Evolutionary conservation across 2,113 vertebrate species (phyloP).

Genomic region (Paradisaea rubra): DNA sequence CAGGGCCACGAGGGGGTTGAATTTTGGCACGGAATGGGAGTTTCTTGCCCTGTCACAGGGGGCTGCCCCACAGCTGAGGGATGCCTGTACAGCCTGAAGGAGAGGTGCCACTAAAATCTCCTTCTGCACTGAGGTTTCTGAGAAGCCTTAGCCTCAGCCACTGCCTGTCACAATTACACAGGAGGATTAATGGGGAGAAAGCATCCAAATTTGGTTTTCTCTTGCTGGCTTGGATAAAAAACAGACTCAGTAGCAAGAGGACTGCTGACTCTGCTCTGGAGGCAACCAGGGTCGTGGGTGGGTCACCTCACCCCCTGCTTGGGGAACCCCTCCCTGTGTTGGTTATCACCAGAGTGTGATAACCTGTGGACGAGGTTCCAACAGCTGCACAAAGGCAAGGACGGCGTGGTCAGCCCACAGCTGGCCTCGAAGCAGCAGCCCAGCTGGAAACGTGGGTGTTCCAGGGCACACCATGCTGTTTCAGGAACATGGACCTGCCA

Average conservation of each 20-base stretch:
- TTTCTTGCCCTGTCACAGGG: accelerated
- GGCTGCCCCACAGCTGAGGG: background rate
- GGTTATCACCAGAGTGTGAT: background rate
- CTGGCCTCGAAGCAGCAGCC: background rate
- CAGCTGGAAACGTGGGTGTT: background rate
- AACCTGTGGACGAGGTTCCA: background rate
- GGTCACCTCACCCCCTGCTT: background rate
- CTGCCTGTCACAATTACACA: background rate
- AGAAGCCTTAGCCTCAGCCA: background rate
- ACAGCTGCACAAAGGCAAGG: background rate
- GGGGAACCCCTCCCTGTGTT: accelerated
- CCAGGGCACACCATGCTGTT: background rate
- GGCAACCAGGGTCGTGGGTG: background rate
- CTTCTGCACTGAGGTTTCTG: background rate
- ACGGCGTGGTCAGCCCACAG: accelerated
- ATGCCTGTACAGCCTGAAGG: background rate
- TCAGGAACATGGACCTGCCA: background rate
- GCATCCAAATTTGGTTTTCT: background rate
- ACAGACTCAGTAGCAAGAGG: background rate
- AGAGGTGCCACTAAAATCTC: background rate
- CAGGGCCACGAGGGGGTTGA: background rate
- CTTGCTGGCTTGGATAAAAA: background rate
- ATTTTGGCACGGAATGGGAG: accelerated
- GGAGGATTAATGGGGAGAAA: background rate
- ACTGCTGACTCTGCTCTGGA: background rate